phyloP scores from a whole-genome alignment of 2,888 invertebrate species.

The Dysmachus trigonus region DNA sequence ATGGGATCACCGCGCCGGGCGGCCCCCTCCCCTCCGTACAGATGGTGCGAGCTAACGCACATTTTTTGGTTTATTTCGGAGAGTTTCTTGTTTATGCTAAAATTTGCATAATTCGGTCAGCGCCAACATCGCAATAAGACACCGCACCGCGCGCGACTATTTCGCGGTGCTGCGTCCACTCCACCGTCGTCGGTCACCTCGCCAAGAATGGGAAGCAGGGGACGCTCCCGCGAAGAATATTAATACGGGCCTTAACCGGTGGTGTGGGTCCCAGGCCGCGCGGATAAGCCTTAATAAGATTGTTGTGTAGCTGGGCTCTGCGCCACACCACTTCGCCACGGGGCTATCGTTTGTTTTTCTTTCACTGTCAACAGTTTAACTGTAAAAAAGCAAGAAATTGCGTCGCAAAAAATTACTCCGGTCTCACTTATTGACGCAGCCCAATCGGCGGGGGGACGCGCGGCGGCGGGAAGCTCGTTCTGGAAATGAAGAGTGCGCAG shows the following conservation, averaged over 20 bases:
- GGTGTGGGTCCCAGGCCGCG: background rate
- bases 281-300: background rate
- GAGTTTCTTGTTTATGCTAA: slow-evolving; percentile 27
- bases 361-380: slow-evolving; percentile 40
- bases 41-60: background rate
- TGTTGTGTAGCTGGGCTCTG: background rate
- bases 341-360: background rate
- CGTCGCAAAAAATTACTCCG: slow-evolving; percentile 21
- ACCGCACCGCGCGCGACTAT: background rate
- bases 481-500: slow-evolving; percentile 13
- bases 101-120: slow-evolving; percentile 41
- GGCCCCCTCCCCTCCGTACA: background rate
- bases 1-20: background rate
- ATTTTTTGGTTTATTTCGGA: background rate
- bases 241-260: slow-evolving; percentile 38
- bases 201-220: background rate
- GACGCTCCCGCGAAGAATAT: slow-evolving; percentile 3
- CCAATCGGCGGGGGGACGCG: background rate
- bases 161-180: background rate
- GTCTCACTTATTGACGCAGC: slow-evolving; percentile 3
- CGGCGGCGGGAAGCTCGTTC: background rate
- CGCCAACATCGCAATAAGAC: background rate
- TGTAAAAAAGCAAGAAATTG: slow-evolving; percentile 34
- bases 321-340: background rate
- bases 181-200: background rate